Conservation (phyloP, 2,888 invertebrate species). For the Tethea ocularis region DNA sequence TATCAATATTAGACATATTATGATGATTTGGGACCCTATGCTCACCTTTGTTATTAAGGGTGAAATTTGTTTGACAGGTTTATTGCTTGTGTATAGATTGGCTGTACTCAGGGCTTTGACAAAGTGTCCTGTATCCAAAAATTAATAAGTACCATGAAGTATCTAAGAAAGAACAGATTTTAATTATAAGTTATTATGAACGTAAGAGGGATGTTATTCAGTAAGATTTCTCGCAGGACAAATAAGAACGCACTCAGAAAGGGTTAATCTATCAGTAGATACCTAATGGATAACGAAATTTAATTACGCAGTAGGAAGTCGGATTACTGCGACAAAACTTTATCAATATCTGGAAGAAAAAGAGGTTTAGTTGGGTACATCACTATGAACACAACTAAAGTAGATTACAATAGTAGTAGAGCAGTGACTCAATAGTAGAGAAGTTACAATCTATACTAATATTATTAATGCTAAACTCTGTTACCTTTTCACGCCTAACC, state of each 20-base stretch:
- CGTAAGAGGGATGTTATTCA: background rate
- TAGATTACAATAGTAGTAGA: too few species aligned
- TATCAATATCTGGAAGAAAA: background rate
- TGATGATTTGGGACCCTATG: slow-evolving; percentile 1
- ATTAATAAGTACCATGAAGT: too few species aligned
- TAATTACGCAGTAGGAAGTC: background rate
- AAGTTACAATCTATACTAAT: too few species aligned
- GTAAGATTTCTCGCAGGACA: background rate
- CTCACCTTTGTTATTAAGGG: background rate
- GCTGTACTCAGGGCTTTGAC: background rate
- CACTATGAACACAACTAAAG: too few species aligned
- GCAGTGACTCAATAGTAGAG: too few species aligned
- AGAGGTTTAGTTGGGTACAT: background rate
- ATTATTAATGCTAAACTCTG: too few species aligned
- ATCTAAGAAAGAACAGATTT: too few species aligned
- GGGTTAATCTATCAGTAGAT: slow-evolving; percentile 3
- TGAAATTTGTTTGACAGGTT: background rate
- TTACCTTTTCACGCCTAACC: too few species aligned
- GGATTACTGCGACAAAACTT: background rate
- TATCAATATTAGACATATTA: background rate
- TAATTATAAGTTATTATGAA: background rate
- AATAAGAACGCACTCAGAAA: slow-evolving; percentile 4
- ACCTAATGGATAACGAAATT: background rate
- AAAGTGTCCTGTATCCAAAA: too few species aligned
- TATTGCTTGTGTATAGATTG: background rate